phyloP scores from a whole-genome alignment of 2,888 invertebrate species.

The Dynastes tityus region DNA sequence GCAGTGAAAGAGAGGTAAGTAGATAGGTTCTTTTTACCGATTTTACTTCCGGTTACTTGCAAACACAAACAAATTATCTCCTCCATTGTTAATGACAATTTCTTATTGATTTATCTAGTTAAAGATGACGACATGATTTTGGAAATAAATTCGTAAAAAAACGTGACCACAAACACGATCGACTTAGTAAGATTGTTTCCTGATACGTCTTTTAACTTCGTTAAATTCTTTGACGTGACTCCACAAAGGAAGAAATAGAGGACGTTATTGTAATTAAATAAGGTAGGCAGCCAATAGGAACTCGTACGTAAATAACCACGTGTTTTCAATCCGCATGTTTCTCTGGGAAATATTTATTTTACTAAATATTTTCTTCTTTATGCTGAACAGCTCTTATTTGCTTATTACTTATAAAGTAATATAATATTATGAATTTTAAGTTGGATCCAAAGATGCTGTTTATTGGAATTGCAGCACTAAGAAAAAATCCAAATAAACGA shows the following conservation, averaged over 20 bases:
- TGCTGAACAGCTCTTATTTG: background rate
- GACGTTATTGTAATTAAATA: constrained; percentile 16
- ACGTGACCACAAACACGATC: background rate
- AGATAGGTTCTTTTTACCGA: background rate
- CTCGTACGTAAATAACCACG: background rate
- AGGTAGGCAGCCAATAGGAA: constrained; percentile 1
- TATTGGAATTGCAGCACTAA: too few species aligned
- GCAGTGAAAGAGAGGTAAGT: background rate
- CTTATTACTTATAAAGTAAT: background rate
- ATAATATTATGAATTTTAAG: too few species aligned
- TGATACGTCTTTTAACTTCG: background rate
- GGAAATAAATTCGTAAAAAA: background rate
- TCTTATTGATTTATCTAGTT: background rate
- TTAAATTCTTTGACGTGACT: constrained; percentile 10
- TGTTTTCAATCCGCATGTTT: background rate
- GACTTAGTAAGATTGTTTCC: background rate
- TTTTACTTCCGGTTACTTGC: constrained; percentile 22
- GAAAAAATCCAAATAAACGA: too few species aligned
- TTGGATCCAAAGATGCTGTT: too few species aligned
- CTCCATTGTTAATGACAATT: background rate
- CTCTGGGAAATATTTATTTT: background rate
- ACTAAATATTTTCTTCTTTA: background rate
- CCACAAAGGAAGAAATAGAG: constrained; percentile 2
- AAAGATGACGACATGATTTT: background rate
- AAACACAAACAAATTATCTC: constrained; percentile 34